Percentiles rank a stretch among this genome's conserved stretches.
These are phyloP conservation scores for Cynaeus angustus DNA, from an alignment of 2,888 invertebrate species.

Conservation along the genomic window DNA sequence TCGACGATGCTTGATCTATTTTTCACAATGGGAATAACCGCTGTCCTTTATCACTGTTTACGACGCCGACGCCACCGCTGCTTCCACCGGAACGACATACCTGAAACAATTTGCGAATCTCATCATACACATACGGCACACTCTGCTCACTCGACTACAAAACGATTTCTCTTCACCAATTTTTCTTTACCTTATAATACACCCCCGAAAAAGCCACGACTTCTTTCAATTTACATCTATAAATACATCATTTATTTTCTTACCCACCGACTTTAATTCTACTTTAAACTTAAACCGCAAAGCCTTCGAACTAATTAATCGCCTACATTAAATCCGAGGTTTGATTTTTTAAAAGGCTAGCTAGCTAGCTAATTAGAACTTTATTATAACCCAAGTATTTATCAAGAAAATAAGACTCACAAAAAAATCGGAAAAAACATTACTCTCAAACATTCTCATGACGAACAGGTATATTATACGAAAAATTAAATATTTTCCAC, in stretches of 20 bases:
- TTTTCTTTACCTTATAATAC: constrained; percentile 19
- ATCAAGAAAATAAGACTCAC: too few relatives aligned
- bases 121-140: constrained; percentile 38
- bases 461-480: too few relatives aligned
- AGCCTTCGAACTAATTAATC: neutral
- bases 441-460: too few relatives aligned
- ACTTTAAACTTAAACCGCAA: constrained; percentile 7
- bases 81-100: constrained; percentile 28
- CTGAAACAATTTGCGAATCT: constrained; percentile 41
- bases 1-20: constrained; percentile 34
- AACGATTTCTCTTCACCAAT: constrained; percentile 18
- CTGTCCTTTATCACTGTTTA: constrained; percentile 42
- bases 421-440: too few relatives aligned
- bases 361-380: too few relatives aligned
- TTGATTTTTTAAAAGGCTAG: too few relatives aligned
- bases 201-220: constrained; percentile 1
- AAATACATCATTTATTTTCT: constrained; percentile 19
- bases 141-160: constrained; percentile 20
- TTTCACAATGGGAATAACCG: constrained; percentile 43
- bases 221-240: constrained; percentile 24
- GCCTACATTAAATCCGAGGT: neutral
- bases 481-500: too few relatives aligned
- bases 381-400: too few relatives aligned
- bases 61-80: constrained; percentile 9
- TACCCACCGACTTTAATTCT: constrained; percentile 5